Percentiles rank a stretch among this genome's conserved stretches.
These are phyloP conservation scores for Gobio occitaniae DNA, from an alignment of 2,797 vertebrate genomes.

Conservation along the genomic window DNA sequence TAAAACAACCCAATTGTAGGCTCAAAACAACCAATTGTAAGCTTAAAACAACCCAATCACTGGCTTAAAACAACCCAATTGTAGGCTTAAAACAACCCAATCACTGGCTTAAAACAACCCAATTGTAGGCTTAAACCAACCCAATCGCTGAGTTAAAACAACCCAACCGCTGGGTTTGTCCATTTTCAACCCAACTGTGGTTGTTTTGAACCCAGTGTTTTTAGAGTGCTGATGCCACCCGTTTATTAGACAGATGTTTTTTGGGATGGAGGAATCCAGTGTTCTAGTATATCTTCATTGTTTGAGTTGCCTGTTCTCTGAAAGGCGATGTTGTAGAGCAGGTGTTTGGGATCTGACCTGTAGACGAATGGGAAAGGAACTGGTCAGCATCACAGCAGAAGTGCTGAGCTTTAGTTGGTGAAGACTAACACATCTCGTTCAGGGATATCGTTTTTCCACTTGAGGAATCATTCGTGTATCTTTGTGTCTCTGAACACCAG, in stretches of 20 bases:
- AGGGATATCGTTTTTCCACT: conserved; percentile 23
- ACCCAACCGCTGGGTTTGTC: too few relatives aligned
- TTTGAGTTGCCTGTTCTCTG: conserved; percentile 58
- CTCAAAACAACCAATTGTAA: too few relatives aligned
- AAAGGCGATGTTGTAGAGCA: conserved; percentile 58
- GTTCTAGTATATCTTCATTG: conserved; percentile 54
- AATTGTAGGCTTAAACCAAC: too few relatives aligned
- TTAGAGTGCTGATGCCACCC: neutral
- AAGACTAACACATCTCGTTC: conserved; percentile 43
- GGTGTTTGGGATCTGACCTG: conserved; percentile 53
- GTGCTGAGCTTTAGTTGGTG: neutral
- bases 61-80: too few relatives aligned
- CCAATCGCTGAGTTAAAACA: fast-evolving
- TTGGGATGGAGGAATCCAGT: conserved; percentile 38
- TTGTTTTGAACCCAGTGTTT: too few relatives aligned
- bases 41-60: too few relatives aligned
- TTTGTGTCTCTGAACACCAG: neutral
- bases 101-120: too few relatives aligned
- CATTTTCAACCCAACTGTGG: too few relatives aligned
- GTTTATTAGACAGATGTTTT: conserved; percentile 8
- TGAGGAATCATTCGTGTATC: neutral
- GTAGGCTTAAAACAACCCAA: too few relatives aligned
- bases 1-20: too few relatives aligned
- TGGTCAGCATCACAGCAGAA: conserved; percentile 9
- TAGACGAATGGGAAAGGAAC: neutral